Conservation (phyloP, 2,113 vertebrate genomes). For the Megalops atlanticus region DNA sequence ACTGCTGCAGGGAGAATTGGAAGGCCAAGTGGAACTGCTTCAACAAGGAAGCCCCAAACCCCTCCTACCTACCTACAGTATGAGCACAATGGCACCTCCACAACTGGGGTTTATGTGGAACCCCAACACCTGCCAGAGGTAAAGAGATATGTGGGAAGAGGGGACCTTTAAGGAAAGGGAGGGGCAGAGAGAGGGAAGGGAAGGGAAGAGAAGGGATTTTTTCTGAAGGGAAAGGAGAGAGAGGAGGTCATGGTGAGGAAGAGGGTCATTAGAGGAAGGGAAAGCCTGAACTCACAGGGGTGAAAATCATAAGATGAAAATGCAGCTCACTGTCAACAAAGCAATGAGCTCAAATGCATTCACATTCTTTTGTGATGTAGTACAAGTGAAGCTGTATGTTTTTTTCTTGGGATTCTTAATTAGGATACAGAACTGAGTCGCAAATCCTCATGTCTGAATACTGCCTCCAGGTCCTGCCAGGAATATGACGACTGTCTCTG, state of each 20-base stretch:
- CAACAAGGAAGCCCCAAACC: slow-evolving; percentile 44
- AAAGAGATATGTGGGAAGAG: not conserved
- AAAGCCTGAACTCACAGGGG: not conserved
- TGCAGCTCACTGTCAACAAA: not conserved
- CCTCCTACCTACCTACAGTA: slow-evolving; percentile 43
- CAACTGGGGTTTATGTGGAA: slow-evolving; percentile 50
- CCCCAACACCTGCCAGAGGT: slow-evolving; percentile 40
- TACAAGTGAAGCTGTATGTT: too few species aligned
- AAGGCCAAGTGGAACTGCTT: slow-evolving; percentile 56
- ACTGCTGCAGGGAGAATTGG: slow-evolving; percentile 51
- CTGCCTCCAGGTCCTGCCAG: too few species aligned
- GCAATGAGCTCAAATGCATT: too few species aligned
- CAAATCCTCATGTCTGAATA: too few species aligned
- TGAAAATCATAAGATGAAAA: not conserved
- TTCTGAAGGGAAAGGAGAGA: not conserved
- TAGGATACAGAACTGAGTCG: too few species aligned
- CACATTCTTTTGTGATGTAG: not conserved
- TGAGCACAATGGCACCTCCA: not conserved
- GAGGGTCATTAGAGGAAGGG: not conserved
- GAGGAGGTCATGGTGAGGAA: too few species aligned
- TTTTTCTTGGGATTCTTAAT: too few species aligned
- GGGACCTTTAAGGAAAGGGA: not conserved
- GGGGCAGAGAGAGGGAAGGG: not conserved
- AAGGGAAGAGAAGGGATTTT: not conserved
- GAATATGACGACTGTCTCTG: too few species aligned